Evolutionary conservation across 2,797 vertebrate species (phyloP), one percentile per base, ranked within the genome.

Genomic region (Hoplostethus mediterraneus): DNA sequence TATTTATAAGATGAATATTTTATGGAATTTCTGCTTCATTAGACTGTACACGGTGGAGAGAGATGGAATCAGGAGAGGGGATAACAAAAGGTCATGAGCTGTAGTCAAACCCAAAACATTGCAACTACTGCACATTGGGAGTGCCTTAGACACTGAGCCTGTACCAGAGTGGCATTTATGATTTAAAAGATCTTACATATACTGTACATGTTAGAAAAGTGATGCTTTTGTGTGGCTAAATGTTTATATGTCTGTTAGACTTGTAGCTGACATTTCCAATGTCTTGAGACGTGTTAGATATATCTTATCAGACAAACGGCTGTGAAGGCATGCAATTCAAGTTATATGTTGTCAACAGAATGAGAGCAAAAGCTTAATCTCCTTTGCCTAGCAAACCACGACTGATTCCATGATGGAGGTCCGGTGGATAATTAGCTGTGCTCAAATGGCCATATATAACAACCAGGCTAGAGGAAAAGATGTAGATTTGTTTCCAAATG

Each of bases 151-250:
- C 33, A 36, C 5, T 36, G 5, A 36, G 54, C 51, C 21, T n/a
- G 36, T 3, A 59, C n/a, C 30, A 56, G 30, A 2, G 30, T 51
- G 4, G 60, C 44, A 47, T 47, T 6, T 53, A 44, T 71, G 36
- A 71, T 75, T 77, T 36, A 64, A 42, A 14, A 25, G 47, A 47
- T 45, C 14, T 58, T 14, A 56, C 28, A 45, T 70, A 7, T 79
- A 13, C 49, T 70, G 7, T 79, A 13, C 49, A 63, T 7, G 36
- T 40, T 48, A 13, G 55, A 52, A 28, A 17, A 33, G 42, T 16
- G 25, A 55, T 49, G 54, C 11, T 6, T 30, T 30, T 45, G 44
- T 64, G 17, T 30, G 31, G 47, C 9, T 30, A 14, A 8, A 25
- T 8, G 3, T 45, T 56, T 4, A 59, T 51, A 62, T 55, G 64